Evolutionary conservation across 2,888 invertebrate species (phyloP), one percentile per base, ranked within the genome.

Genomic region (Agonopterix heracliana): DNA sequence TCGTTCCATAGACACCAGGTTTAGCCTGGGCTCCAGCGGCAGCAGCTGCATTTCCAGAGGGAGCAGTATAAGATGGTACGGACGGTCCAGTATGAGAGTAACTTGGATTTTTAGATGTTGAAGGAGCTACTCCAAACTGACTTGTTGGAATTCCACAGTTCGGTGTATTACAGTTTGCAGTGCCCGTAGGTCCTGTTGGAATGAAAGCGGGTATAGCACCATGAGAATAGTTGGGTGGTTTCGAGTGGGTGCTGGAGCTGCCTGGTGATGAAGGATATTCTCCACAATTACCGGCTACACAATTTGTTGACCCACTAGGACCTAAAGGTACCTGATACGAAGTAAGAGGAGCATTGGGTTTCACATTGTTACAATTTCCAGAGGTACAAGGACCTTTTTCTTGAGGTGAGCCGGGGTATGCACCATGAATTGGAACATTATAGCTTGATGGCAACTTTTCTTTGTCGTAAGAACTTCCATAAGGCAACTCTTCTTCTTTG

Each of bases 401-500:
- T 44, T 49, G 50, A 11, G 52, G 34, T 4, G 54, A 14, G 34
- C 14, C 42, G n/a, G 45, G 40, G 36, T 52, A 51, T n/a, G 54
- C 40, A 9, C 51, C 59, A 53, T 55, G 59, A 45, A 60, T 61
- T 11, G 71, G 66, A 14, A 65, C 65, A 46, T 70, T 63, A 46
- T 71, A 66, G 50, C 69, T 71, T 4, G 66, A 61, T 7, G 71
- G 71, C 34, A 26, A 26, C n/a, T 60, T 58, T 11, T 54, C 55
- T 35, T 53, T 57, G 44, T 55, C 57, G 44, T 59, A 54, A 48
- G 51, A 44, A 36, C 44, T 41, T 9, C 35, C 48, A 11, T 68
- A 70, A 35, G 63, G 56, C n/a, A 60, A 48, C 44, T 55, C 68
- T 47, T 68, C 49, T 47, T 68, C 49, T 61, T 78, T 79, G 11